phyloP scores from a whole-genome alignment of 2,888 invertebrate genomes.

The Meloe dianella region DNA sequence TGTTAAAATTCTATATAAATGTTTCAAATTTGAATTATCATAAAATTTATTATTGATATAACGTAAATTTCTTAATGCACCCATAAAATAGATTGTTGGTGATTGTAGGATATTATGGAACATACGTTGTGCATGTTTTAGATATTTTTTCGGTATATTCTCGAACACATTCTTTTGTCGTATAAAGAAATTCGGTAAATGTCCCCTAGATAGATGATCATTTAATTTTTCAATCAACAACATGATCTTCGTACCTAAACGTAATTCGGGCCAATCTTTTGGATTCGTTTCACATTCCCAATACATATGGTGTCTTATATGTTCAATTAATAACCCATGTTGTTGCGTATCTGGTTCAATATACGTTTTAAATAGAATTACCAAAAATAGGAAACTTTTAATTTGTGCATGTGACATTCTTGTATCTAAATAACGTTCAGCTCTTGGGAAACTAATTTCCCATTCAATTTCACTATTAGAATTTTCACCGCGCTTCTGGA shows the following conservation, averaged over 20 bases:
- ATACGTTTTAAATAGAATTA: slow-evolving; percentile 75
- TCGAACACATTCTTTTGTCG: slow-evolving; percentile 73
- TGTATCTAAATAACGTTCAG: slow-evolving; percentile 76
- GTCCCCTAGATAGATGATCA: slow-evolving; percentile 65
- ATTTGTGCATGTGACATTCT: slow-evolving; percentile 75
- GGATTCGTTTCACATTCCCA: slow-evolving; percentile 74
- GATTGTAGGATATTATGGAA: slow-evolving; percentile 73
- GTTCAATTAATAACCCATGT: slow-evolving; percentile 71
- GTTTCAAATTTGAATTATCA: slow-evolving; percentile 42
- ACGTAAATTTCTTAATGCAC: slow-evolving; percentile 72
- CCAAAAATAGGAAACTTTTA: slow-evolving; percentile 71
- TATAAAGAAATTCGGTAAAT: slow-evolving; percentile 77
- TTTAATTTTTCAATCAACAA: slow-evolving; percentile 70
- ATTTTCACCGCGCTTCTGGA: slow-evolving; percentile 68
- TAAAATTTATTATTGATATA: slow-evolving; percentile 57
- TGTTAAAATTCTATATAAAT: slow-evolving; percentile 45
- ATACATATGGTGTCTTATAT: slow-evolving; percentile 76
- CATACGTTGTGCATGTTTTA: slow-evolving; percentile 70
- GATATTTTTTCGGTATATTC: slow-evolving; percentile 69
- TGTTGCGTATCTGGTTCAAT: slow-evolving; percentile 70
- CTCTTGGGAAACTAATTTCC: slow-evolving; percentile 79
- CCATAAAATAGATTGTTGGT: slow-evolving; percentile 73
- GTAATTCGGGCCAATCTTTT: slow-evolving; percentile 75
- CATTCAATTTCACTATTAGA: slow-evolving; percentile 69
- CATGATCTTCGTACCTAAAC: slow-evolving; percentile 71